These are phyloP conservation scores for Trachelus stipa DNA, from an alignment of 2,888 invertebrate species.

Conservation along the genomic window DNA sequence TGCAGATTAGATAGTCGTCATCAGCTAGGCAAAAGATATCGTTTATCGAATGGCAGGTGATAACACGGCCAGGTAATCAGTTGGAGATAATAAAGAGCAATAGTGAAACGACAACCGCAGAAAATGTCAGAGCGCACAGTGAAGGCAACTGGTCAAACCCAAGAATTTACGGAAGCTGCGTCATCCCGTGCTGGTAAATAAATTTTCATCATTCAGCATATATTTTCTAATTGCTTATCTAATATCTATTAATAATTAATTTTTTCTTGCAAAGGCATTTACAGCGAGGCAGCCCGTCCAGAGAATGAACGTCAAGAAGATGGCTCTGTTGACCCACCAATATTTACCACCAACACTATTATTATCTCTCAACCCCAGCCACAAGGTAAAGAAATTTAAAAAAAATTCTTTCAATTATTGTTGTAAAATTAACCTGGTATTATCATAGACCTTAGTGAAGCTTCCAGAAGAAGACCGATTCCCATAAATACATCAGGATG, in stretches of 20 bases:
- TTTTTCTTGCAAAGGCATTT: not conserved
- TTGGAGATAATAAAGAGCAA: not conserved
- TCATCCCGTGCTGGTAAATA: not conserved
- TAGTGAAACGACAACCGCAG: not conserved
- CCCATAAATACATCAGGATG: conserved; percentile 74
- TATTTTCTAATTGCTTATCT: not conserved
- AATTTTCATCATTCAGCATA: not conserved
- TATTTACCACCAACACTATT: conserved; percentile 28
- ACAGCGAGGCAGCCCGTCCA: not conserved
- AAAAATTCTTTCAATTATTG: not conserved
- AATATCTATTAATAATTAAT: not conserved
- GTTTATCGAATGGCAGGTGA: not conserved
- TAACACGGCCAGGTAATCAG: not conserved
- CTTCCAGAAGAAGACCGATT: conserved; percentile 64
- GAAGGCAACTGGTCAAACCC: not conserved
- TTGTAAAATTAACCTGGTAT: conserved; percentile 14
- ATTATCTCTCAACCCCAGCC: conserved; percentile 43
- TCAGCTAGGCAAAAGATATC: not conserved
- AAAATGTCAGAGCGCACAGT: not conserved
- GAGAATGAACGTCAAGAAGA: not conserved
- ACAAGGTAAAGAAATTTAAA: conserved; percentile 9
- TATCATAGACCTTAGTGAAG: conserved; percentile 47
- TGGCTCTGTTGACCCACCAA: conserved; percentile 21
- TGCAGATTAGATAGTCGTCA: not conserved
- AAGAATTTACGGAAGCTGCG: not conserved